Evolutionary conservation across 2,113 vertebrate species (phyloP).

Genomic region (Zosterops pallidus): DNA sequence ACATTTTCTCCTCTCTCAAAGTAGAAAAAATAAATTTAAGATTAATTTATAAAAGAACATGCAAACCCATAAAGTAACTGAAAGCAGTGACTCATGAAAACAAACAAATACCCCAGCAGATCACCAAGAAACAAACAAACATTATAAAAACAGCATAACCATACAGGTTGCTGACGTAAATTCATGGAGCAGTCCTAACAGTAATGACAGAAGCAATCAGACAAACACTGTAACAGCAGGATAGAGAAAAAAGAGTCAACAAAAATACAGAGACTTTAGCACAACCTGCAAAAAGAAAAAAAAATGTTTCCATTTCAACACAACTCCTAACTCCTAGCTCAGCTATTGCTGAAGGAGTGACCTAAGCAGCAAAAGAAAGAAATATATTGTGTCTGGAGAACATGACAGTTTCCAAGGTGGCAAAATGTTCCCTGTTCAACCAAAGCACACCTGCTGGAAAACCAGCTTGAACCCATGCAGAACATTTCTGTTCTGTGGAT

Average conservation of each 20-base stretch:
- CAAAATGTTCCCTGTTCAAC: neutral
- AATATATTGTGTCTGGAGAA: neutral
- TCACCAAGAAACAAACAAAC: neutral
- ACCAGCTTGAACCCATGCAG: neutral
- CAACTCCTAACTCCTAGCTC: neutral
- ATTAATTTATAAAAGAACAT: neutral
- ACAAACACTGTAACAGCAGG: neutral
- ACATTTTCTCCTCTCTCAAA: conserved; percentile 73
- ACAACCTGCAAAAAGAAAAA: neutral
- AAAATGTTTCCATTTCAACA: neutral
- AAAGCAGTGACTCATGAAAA: neutral
- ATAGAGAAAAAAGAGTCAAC: neutral
- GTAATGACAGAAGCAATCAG: neutral
- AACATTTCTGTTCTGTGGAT: neutral
- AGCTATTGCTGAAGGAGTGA: neutral
- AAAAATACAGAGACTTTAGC: neutral
- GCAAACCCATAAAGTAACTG: neutral
- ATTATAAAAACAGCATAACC: neutral
- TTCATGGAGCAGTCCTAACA: neutral
- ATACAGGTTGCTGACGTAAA: neutral
- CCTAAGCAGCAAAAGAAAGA: neutral
- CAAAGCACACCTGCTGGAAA: neutral
- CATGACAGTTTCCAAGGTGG: neutral
- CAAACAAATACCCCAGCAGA: neutral
- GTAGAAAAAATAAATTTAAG: conserved; percentile 17